phyloP scores from a whole-genome alignment of 1,140 invertebrate genomes.

The Bombus breviceps region DNA sequence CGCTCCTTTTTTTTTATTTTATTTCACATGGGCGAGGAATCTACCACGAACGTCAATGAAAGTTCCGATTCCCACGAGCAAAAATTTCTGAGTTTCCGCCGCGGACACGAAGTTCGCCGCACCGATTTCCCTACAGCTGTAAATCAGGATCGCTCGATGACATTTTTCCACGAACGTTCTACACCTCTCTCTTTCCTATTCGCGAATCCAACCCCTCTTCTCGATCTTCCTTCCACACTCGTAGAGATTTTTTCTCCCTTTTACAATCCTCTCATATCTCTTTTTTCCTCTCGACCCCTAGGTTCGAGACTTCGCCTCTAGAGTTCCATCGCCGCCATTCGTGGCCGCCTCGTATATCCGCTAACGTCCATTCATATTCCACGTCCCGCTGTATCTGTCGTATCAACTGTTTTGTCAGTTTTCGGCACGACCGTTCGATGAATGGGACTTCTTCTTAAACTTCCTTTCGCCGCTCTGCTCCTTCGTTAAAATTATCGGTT shows the following conservation, averaged over 20 bases:
- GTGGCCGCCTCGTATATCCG: slow-evolving; percentile 60
- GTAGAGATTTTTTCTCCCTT: slow-evolving; percentile 34
- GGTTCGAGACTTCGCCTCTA: slow-evolving; percentile 55
- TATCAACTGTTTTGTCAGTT: slow-evolving; percentile 83
- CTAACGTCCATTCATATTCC: slow-evolving; percentile 77
- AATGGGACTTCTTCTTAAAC: slow-evolving; percentile 79
- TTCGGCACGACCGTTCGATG: slow-evolving; percentile 69
- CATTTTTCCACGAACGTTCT: slow-evolving; percentile 71
- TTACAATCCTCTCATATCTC: slow-evolving; percentile 42
- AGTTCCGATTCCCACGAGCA: slow-evolving; percentile 58
- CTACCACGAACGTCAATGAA: slow-evolving; percentile 54
- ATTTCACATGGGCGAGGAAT: slow-evolving; percentile 1
- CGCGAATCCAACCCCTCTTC: not conserved
- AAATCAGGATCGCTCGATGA: slow-evolving; percentile 77
- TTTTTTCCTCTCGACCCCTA: slow-evolving; percentile 22
- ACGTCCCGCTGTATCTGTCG: slow-evolving; percentile 74
- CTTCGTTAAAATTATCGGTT: slow-evolving; percentile 77
- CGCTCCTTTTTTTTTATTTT: slow-evolving; percentile 14
- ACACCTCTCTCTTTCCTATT: not conserved
- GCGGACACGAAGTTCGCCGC: slow-evolving; percentile 59
- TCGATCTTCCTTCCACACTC: not conserved
- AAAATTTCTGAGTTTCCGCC: slow-evolving; percentile 66
- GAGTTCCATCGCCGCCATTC: slow-evolving; percentile 58
- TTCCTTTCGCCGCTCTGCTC: slow-evolving; percentile 66
- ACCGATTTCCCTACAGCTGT: slow-evolving; percentile 73